These are phyloP conservation scores for Dryobota labecula DNA, from an alignment of 2,888 invertebrate species.

Conservation along the genomic window DNA sequence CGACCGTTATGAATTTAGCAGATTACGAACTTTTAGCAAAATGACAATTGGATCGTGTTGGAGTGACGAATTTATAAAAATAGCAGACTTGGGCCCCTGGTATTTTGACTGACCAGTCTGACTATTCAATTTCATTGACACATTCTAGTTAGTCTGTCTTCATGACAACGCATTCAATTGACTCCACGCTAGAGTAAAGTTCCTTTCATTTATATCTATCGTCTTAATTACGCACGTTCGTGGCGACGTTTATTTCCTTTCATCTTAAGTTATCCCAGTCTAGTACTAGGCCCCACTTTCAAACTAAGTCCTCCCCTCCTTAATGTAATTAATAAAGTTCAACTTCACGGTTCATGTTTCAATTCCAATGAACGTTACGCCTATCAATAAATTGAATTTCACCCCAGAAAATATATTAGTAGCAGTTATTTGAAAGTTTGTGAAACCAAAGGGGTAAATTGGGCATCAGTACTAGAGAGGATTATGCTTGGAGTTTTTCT, in stretches of 20 bases:
- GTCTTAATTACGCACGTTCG: slow-evolving; percentile 38
- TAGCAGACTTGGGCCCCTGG: too few relatives aligned
- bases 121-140: background rate
- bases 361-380: slow-evolving; percentile 50
- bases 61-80: too few relatives aligned
- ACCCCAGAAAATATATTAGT: slow-evolving; percentile 37
- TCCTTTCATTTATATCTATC: slow-evolving; percentile 12
- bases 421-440: slow-evolving; percentile 27
- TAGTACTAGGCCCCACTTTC: slow-evolving; percentile 43
- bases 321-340: slow-evolving; percentile 60
- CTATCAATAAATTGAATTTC: slow-evolving; percentile 53
- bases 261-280: slow-evolving; percentile 36
- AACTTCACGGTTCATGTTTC: slow-evolving; percentile 53
- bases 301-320: slow-evolving; percentile 47
- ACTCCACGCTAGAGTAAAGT: background rate
- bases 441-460: slow-evolving; percentile 1
- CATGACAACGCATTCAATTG: background rate
- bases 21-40: too few relatives aligned
- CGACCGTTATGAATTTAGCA: too few relatives aligned
- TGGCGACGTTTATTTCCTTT: slow-evolving; percentile 35
- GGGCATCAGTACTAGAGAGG: too few relatives aligned
- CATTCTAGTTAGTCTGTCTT: too few relatives aligned
- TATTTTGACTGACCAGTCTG: background rate
- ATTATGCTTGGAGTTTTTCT: too few relatives aligned
- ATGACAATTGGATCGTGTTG: too few relatives aligned